Evolutionary conservation across 2,797 vertebrate species (phyloP), one percentile per base, ranked within the genome.

Genomic region (Dryobates pubescens): DNA sequence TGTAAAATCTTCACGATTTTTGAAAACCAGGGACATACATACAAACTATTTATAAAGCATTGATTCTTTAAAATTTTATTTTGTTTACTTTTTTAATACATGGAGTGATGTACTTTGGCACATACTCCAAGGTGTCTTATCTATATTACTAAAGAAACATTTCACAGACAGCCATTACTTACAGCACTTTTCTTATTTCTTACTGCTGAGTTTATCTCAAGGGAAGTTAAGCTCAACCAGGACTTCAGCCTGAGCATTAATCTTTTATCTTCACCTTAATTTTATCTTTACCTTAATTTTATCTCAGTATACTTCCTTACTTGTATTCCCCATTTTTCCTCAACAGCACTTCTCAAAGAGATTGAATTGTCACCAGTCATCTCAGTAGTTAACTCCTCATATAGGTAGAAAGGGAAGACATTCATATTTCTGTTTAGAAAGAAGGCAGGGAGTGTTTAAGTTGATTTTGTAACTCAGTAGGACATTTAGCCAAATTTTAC

Each of bases 241-340:
- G 20, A 74, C 51, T 64, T 78, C 13, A 38, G 9, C 6, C 82
- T 38, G 29, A 72, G 3, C 24, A 47, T 45, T n/a, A 36, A 41
- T 64, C 5, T 19, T 43, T 65, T 36, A 13, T 7, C 4, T 41
- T 9, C 43, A 47, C 10, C 47, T 20, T 20, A 47, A 47, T 17
- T 38, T 65, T 32, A 13, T 7, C 4, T 47, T 8, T 56, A 24
- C 6, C 4, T 38, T 8, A 49, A 24, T 67, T 75, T 53, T 77
- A 2, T 32, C 2, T 36, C 7, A 22, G 1, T 24, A 5, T 38
- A 17, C 4, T 49, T 23, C 6, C 13, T 2, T 32, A 13, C 10
- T 58, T 77, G 3, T 13, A 17, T 68, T 67, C 13, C 18, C 11
- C 34, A 6, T 61, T 85, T 74, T 67, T 67, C 6, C 7, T 76